A percentile compares a stretch with the other conserved stretches of the same genome.
These are phyloP conservation scores for Phaethornis superciliosus DNA, from an alignment of 2,113 vertebrate species.

Conservation along the genomic window DNA sequence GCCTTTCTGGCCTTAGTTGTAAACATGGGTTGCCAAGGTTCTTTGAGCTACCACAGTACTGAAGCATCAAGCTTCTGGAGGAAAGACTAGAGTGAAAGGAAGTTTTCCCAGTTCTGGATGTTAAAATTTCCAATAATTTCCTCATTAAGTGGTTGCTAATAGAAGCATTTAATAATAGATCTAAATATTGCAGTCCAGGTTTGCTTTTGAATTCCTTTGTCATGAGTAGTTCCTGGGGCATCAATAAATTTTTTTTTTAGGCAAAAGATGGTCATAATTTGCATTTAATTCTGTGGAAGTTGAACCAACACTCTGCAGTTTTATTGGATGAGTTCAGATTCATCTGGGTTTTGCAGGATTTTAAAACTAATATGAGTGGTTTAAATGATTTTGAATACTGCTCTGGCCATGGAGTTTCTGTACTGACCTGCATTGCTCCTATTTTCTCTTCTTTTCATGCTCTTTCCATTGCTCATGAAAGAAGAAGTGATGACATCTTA, in stretches of 20 bases:
- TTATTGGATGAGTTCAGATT: not conserved
- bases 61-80: not conserved
- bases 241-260: not conserved
- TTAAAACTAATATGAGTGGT: not conserved
- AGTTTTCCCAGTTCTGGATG: not conserved
- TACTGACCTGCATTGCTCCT: not conserved
- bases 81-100: not conserved
- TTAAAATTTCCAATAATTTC: not conserved
- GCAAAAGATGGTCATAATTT: not conserved
- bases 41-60: not conserved
- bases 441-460: not conserved
- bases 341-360: not conserved
- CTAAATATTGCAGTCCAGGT: not conserved
- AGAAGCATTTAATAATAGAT: not conserved
- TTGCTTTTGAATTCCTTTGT: not conserved
- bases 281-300: not conserved
- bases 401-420: not conserved
- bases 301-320: not conserved
- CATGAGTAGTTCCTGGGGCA: not conserved
- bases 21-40: not conserved
- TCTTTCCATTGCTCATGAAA: not conserved
- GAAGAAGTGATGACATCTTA: not conserved
- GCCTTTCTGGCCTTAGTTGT: not conserved
- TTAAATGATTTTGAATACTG: not conserved
- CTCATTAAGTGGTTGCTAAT: not conserved